Evolutionary conservation across 2,113 vertebrate species (phyloP).

Genomic region (Trichechus manatus): DNA sequence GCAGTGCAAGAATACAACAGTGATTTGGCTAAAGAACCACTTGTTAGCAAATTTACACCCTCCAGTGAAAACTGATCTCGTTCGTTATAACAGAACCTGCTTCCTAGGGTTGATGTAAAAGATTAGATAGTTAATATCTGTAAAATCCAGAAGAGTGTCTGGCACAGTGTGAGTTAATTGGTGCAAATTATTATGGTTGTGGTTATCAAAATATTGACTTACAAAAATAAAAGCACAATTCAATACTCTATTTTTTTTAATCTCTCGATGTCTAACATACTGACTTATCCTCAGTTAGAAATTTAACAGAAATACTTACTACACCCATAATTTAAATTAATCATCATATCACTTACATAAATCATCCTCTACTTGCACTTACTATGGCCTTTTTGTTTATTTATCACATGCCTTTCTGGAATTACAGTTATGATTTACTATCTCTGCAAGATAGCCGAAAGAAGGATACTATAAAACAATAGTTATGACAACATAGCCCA

Average conservation of each 20-base stretch:
- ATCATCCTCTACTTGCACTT: accelerated
- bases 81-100: no score
- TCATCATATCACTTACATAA: accelerated
- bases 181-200: accelerated
- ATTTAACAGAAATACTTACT: accelerated
- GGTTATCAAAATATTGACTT: background rate
- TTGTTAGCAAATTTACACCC: accelerated
- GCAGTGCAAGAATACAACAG: accelerated
- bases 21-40: accelerated
- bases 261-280: background rate
- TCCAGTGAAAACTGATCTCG: background rate
- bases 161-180: accelerated
- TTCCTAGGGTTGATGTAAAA: accelerated
- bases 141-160: background rate
- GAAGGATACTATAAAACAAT: accelerated
- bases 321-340: accelerated
- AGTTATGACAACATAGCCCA: accelerated
- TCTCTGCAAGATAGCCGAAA: background rate
- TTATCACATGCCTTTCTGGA: background rate
- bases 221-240: accelerated
- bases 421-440: accelerated
- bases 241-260: accelerated
- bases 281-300: accelerated
- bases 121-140: no score
- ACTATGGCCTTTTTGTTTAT: accelerated